phyloP scores from a whole-genome alignment of 2,113 vertebrate genomes.

The Actenoides lindsayi region DNA sequence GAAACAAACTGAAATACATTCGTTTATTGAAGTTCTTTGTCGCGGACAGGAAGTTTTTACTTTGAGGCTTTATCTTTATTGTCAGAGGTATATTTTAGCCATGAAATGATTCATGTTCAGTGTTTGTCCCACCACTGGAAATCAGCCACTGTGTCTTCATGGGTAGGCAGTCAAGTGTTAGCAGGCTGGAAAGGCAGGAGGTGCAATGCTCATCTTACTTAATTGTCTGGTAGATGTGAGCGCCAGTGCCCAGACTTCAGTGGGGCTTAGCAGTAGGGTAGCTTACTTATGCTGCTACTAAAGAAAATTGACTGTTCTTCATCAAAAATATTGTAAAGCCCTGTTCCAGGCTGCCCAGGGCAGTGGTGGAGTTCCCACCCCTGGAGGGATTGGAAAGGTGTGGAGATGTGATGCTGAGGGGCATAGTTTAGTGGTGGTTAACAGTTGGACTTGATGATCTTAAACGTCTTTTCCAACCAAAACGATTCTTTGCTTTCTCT shows the following conservation, averaged over 20 bases:
- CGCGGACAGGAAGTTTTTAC: not conserved
- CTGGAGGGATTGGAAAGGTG: not conserved
- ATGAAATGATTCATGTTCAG: fast-evolving
- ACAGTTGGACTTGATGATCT: not conserved
- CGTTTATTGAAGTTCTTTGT: not conserved
- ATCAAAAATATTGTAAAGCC: not conserved
- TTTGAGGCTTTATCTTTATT: not conserved
- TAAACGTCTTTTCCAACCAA: not conserved
- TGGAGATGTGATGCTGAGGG: not conserved
- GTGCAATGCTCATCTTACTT: not conserved
- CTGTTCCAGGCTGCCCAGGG: not conserved
- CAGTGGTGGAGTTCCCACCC: not conserved
- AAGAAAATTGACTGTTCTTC: not conserved
- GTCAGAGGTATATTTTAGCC: not conserved
- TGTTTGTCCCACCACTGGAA: not conserved
- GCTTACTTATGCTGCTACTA: not conserved
- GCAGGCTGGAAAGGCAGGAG: not conserved
- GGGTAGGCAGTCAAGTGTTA: not conserved
- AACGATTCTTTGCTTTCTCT: not conserved
- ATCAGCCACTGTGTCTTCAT: not conserved
- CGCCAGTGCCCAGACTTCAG: not conserved
- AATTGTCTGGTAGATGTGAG: not conserved
- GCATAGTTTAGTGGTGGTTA: not conserved
- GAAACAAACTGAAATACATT: not conserved
- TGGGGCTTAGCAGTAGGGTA: not conserved